These are phyloP conservation scores for Amblyjoppa proteus DNA, from an alignment of 2,888 invertebrate genomes.

Conservation along the genomic window DNA sequence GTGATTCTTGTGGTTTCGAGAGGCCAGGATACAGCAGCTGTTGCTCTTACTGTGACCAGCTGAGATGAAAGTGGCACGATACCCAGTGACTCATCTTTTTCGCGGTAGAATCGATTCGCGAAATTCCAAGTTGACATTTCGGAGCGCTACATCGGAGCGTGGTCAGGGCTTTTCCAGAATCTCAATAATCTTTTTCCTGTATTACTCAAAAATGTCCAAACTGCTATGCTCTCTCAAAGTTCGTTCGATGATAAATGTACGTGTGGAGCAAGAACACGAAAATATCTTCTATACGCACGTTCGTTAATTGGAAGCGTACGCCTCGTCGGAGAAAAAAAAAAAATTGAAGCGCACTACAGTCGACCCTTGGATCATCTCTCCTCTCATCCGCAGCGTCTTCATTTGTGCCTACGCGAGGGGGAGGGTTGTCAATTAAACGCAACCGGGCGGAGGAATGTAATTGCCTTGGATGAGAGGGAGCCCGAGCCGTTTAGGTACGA, in stretches of 20 bases:
- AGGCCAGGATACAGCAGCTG: background rate
- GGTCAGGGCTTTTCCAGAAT: too few species aligned
- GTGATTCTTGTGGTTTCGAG: constrained; percentile 14
- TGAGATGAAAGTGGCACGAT: background rate
- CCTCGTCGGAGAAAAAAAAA: background rate
- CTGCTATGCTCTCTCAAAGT: too few species aligned
- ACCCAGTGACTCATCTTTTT: background rate
- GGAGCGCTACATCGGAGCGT: too few species aligned
- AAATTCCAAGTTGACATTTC: background rate
- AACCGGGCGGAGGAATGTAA: constrained; percentile 11
- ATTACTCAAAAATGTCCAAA: too few species aligned
- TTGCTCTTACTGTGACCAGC: background rate
- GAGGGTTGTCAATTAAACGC: constrained; percentile 25
- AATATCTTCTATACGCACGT: background rate
- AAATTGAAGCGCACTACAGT: background rate
- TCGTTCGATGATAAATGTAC: background rate
- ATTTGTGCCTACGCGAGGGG: background rate
- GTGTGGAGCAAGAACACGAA: background rate
- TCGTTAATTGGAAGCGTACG: background rate
- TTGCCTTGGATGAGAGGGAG: constrained; percentile 21
- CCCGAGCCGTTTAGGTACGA: constrained; percentile 27
- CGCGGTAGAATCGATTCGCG: background rate
- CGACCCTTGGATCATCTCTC: background rate
- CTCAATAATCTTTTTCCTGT: too few species aligned
- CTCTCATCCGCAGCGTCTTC: background rate